phyloP scores from a whole-genome alignment of 2,113 vertebrate species.

The Oncorhynchus keta region DNA sequence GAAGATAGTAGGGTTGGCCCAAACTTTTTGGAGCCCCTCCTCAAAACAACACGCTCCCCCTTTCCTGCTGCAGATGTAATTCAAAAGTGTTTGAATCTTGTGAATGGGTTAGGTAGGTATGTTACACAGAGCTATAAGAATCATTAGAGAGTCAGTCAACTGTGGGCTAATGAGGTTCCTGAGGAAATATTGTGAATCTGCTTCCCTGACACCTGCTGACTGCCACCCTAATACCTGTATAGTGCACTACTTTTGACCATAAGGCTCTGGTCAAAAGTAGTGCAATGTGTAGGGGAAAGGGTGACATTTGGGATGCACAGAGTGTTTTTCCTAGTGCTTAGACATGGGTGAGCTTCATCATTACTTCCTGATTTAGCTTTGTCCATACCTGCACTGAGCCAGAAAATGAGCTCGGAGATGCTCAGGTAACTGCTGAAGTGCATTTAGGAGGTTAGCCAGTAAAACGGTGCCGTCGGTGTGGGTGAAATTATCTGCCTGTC shows the following conservation, averaged over 20 bases:
- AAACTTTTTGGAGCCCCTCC: too few relatives aligned
- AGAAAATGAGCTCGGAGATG: constrained; percentile 52
- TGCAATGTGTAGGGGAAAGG: too few relatives aligned
- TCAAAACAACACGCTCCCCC: too few relatives aligned
- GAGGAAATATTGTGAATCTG: constrained; percentile 30
- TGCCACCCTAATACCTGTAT: background rate
- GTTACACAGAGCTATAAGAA: constrained; percentile 6
- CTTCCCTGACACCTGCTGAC: constrained; percentile 7
- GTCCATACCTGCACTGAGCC: constrained; percentile 35
- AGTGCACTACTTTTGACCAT: too few relatives aligned
- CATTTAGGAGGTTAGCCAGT: constrained; percentile 20
- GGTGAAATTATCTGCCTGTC: constrained; percentile 38
- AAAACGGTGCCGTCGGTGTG: background rate
- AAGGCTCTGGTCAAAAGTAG: too few relatives aligned
- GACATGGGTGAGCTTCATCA: constrained; percentile 26
- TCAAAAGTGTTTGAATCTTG: too few relatives aligned
- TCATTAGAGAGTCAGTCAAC: constrained; percentile 32
- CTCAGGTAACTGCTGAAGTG: constrained; percentile 32
- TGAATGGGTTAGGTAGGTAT: too few relatives aligned
- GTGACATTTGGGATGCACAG: too few relatives aligned
- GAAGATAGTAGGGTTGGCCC: too few relatives aligned
- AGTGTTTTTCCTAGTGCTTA: constrained; percentile 7
- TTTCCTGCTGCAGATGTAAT: too few relatives aligned
- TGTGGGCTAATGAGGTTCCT: constrained; percentile 40
- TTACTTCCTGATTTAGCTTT: constrained; percentile 40